These are phyloP conservation scores for Zelostemma sp. DNA, from an alignment of 1,140 invertebrate species.

Conservation along the genomic window DNA sequence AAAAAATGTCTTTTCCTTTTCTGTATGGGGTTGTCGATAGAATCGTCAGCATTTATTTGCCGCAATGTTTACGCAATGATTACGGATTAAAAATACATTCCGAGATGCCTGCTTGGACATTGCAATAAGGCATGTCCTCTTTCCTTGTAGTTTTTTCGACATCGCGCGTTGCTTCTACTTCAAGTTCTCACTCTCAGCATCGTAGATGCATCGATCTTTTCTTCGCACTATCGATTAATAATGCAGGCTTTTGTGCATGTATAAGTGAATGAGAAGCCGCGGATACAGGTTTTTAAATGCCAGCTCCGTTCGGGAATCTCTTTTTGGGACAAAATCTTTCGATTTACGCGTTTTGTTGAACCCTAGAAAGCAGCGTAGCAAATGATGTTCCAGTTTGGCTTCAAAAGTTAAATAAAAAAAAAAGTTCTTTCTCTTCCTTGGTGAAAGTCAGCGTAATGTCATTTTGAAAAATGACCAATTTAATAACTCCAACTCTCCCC, in stretches of 20 bases:
- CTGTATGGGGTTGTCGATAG: background rate
- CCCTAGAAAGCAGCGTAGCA: too few relatives aligned
- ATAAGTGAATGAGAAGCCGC: too few relatives aligned
- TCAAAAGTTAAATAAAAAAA: background rate
- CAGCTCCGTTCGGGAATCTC: too few relatives aligned
- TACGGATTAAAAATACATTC: background rate
- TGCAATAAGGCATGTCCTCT: conserved; percentile 1
- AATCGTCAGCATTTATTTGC: conserved; percentile 1
- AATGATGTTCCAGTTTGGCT: too few relatives aligned
- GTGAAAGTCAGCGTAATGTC: background rate
- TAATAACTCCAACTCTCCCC: too few relatives aligned
- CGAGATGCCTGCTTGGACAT: background rate
- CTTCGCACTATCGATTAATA: background rate
- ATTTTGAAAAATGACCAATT: background rate
- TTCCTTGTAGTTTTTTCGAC: conserved; percentile 3
- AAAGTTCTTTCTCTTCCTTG: background rate
- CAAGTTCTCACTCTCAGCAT: background rate
- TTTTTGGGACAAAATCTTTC: background rate
- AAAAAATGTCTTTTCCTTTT: background rate
- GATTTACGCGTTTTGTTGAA: too few relatives aligned
- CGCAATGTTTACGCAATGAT: background rate
- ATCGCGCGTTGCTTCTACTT: too few relatives aligned
- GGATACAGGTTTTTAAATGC: too few relatives aligned
- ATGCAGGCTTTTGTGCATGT: too few relatives aligned
- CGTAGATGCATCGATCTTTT: background rate